Percentiles rank a stretch among this genome's conserved stretches.
Conservation (phyloP, 2,113 vertebrate species). For the Lasiurus cinereus region DNA sequence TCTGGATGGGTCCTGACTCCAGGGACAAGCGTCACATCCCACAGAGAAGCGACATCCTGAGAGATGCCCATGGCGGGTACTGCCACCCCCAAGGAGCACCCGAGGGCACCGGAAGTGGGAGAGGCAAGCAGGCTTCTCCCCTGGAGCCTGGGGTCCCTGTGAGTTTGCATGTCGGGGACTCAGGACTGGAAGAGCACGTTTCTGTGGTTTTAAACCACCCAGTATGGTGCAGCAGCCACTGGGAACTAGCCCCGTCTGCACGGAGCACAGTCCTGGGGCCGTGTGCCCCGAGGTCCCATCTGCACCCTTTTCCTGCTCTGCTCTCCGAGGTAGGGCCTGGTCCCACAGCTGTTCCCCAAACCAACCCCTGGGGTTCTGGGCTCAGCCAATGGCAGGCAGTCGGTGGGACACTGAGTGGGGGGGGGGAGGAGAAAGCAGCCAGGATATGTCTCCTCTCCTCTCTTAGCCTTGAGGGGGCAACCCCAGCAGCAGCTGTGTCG, state of each 20-base stretch:
- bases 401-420: accelerated
- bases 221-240: neutral
- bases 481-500: neutral
- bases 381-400: neutral
- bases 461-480: neutral
- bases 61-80: accelerated
- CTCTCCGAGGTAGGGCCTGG: neutral
- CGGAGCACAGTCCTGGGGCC: neutral
- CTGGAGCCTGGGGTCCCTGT: neutral
- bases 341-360: neutral
- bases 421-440: neutral
- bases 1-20: neutral
- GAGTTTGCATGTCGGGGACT: neutral
- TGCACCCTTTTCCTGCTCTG: neutral
- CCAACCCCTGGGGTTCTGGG: neutral
- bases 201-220: neutral
- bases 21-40: neutral
- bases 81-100: neutral
- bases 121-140: neutral
- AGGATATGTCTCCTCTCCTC: neutral
- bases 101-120: neutral
- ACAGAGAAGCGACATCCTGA: neutral
- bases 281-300: neutral
- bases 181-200: neutral
- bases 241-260: too few species aligned